Conservation (phyloP, 2,113 vertebrate species). For the Tupaia chinensis region DNA sequence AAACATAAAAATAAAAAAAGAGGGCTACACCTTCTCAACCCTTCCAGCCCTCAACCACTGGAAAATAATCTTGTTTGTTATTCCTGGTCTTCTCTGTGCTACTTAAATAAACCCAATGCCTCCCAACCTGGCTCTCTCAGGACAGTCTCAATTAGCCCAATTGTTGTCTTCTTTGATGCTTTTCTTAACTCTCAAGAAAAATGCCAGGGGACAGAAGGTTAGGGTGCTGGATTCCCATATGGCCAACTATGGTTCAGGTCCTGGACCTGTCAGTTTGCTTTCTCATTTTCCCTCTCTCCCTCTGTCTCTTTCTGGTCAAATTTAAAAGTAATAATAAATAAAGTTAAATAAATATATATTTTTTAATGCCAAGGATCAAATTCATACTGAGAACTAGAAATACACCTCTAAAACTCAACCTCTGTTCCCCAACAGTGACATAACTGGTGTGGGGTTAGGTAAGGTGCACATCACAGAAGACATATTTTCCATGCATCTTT, state of each 20-base stretch:
- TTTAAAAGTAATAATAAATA: too few species aligned
- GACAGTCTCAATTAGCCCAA: background rate
- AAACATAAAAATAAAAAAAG: background rate
- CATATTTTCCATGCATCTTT: too few species aligned
- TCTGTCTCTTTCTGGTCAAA: too few species aligned
- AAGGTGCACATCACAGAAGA: background rate
- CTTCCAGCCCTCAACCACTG: background rate
- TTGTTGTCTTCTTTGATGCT: background rate
- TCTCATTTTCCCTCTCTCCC: too few species aligned
- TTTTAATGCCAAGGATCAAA: background rate
- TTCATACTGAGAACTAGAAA: background rate
- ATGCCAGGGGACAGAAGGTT: background rate
- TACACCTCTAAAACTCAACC: background rate
- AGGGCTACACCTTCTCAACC: background rate
- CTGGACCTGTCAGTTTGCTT: too few species aligned
- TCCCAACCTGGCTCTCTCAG: background rate
- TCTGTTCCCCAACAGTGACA: accelerated
- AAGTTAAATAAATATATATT: too few species aligned
- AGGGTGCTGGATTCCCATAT: too few species aligned
- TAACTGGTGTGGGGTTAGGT: accelerated
- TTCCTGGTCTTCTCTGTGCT: background rate
- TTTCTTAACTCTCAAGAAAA: background rate
- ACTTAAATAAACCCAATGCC: background rate
- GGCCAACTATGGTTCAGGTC: too few species aligned
- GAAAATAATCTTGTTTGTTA: background rate